Evolutionary conservation across 2,113 vertebrate genomes (phyloP).

Genomic region (Ammodytes dubius): DNA sequence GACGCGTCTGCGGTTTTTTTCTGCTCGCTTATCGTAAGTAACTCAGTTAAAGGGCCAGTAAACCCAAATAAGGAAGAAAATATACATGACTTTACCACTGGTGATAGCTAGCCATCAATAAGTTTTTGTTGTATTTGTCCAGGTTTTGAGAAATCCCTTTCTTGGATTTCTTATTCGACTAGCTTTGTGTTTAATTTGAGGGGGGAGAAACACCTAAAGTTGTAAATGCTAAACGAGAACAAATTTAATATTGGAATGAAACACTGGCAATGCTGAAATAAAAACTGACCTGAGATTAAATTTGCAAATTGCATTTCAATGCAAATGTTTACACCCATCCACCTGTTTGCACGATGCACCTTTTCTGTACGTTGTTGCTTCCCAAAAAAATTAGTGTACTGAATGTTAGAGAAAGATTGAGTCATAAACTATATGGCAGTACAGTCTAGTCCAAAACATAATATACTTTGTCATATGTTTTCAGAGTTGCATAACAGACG

Average conservation of each 20-base stretch:
- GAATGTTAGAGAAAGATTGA: neutral
- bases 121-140: neutral
- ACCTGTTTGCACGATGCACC: neutral
- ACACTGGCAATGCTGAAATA: neutral
- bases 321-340: neutral
- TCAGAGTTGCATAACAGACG: conserved; percentile 34
- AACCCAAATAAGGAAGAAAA: neutral
- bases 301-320: neutral
- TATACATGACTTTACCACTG: neutral
- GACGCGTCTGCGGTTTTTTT: neutral
- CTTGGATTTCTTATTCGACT: neutral
- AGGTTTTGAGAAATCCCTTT: neutral
- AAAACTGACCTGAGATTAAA: neutral
- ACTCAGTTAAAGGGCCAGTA: neutral
- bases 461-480: conserved; percentile 21
- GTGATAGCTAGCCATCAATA: neutral
- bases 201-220: neutral
- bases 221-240: neutral
- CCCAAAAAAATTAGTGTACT: neutral
- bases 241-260: neutral
- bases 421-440: neutral
- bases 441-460: conserved; percentile 1
- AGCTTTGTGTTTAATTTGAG: neutral
- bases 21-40: neutral
- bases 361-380: neutral